Percentiles rank a stretch among this genome's conserved stretches.
Evolutionary conservation across 1,140 invertebrate species (phyloP).

Genomic region (Trichonephila clavata): DNA sequence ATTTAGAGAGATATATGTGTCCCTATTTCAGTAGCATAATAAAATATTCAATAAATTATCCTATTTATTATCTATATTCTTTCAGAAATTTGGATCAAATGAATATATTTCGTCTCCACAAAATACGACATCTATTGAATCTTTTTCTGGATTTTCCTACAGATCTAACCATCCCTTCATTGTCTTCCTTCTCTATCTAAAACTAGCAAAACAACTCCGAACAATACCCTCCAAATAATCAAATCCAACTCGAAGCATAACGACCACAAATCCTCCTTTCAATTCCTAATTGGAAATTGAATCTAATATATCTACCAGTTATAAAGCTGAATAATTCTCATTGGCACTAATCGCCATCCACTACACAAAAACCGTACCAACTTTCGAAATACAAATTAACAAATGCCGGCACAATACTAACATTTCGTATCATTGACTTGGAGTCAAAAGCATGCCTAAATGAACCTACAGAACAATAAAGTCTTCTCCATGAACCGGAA

Average conservation of each 20-base stretch:
- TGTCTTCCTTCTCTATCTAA: background rate
- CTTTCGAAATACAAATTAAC: conserved; percentile 33
- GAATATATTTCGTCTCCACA: too few relatives aligned
- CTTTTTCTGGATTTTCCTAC: too few relatives aligned
- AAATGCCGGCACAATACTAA: background rate
- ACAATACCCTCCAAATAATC: background rate
- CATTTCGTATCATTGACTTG: conserved; percentile 29
- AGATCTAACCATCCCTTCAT: too few relatives aligned
- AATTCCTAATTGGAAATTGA: background rate
- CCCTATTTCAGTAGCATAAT: too few relatives aligned
- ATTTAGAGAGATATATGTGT: too few relatives aligned
- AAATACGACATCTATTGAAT: too few relatives aligned
- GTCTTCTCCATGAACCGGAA: background rate
- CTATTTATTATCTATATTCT: too few relatives aligned
- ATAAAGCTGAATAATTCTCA: too few relatives aligned
- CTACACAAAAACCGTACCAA: background rate
- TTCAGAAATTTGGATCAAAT: too few relatives aligned
- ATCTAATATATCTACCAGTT: too few relatives aligned
- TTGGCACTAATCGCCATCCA: background rate
- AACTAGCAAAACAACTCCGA: background rate
- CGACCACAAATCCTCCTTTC: background rate
- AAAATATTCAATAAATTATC: too few relatives aligned
- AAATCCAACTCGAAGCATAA: background rate
- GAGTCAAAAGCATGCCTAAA: background rate
- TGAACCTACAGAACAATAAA: background rate